Percentiles rank a stretch among this genome's conserved stretches.
phyloP scores from a whole-genome alignment of 2,888 invertebrate species.

The Anaspis maculata region DNA sequence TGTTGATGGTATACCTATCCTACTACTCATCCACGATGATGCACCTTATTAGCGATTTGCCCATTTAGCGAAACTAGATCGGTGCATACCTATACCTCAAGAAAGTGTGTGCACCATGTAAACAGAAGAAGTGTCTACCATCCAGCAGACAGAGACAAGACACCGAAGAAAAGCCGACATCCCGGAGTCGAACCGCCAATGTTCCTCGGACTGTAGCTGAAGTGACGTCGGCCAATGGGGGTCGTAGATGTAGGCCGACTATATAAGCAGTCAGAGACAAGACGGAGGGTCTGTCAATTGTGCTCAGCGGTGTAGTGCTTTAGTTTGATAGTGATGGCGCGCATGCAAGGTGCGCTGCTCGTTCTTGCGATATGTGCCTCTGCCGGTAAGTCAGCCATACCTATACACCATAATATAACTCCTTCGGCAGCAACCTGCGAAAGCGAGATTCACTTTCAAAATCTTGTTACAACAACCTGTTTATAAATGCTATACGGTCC shows the following conservation, averaged over 20 bases:
- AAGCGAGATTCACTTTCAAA: conserved; percentile 16
- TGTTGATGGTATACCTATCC: too few species aligned
- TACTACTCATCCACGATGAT: too few species aligned
- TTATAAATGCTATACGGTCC: too few species aligned
- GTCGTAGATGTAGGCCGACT: conserved; percentile 41
- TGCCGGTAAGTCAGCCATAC: conserved; percentile 34
- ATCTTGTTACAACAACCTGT: too few species aligned
- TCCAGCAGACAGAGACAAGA: too few species aligned
- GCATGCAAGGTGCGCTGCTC: conserved; percentile 34
- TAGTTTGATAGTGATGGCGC: conserved; percentile 39
- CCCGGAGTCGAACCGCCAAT: conserved; percentile 29
- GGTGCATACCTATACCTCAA: too few species aligned
- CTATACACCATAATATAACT: too few species aligned
- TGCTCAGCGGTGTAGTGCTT: conserved; percentile 37
- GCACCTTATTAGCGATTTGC: too few species aligned
- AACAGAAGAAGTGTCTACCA: too few species aligned
- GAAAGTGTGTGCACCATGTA: too few species aligned
- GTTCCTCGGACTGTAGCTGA: conserved; percentile 31
- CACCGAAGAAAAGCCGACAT: conserved; percentile 29
- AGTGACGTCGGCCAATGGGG: conserved; percentile 38
- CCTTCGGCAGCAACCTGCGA: too few species aligned
- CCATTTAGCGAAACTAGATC: too few species aligned
- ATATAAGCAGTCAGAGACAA: conserved; percentile 39
- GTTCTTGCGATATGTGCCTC: conserved; percentile 30
- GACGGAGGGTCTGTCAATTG: conserved; percentile 40